These are phyloP conservation scores for Dipodomys stephensi DNA, from an alignment of 2,113 vertebrate genomes.

Conservation along the genomic window DNA sequence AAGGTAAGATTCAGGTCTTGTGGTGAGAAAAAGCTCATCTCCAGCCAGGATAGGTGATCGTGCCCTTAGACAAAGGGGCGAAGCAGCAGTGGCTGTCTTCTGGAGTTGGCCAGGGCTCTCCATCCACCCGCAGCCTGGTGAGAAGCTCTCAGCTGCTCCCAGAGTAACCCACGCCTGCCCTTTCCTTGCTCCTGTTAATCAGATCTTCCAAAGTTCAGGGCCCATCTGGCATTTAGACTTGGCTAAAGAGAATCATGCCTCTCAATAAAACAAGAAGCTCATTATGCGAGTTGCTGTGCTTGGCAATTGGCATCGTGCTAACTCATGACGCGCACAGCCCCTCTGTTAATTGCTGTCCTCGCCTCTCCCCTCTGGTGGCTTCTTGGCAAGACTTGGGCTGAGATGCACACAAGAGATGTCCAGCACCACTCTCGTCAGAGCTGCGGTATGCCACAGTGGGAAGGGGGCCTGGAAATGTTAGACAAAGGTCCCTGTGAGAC, in stretches of 20 bases:
- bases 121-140: neutral
- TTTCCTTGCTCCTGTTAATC: constrained; percentile 17
- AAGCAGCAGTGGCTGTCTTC: neutral
- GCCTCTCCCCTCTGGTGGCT: neutral
- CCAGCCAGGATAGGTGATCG: neutral
- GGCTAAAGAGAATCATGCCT: constrained; percentile 28
- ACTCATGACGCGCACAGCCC: fast-evolving
- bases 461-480: neutral
- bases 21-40: neutral
- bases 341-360: fast-evolving
- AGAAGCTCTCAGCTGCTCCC: neutral
- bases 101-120: neutral
- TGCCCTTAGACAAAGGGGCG: neutral
- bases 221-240: constrained; percentile 55
- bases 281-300: neutral
- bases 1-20: neutral
- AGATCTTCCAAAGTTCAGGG: constrained; percentile 17
- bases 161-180: neutral
- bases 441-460: neutral
- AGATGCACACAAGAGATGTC: neutral
- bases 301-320: neutral
- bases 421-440: neutral
- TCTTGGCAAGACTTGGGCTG: neutral
- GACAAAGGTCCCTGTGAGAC: too few relatives aligned
- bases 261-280: constrained; percentile 33